Evolutionary conservation across 2,888 invertebrate genomes (phyloP).

Genomic region (Sarcophaga variegata): DNA sequence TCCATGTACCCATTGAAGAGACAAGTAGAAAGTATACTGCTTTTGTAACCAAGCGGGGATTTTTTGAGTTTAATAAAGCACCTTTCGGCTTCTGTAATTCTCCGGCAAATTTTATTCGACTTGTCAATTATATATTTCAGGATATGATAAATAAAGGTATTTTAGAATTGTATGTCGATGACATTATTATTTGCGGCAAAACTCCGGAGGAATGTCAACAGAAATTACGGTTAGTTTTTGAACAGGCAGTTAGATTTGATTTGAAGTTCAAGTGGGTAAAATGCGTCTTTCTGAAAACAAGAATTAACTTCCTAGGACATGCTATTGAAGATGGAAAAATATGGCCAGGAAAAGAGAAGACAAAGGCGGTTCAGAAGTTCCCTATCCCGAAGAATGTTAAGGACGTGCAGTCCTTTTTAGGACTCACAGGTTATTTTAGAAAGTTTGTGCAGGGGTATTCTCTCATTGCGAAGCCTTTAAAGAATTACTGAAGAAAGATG

Average conservation of each 20-base stretch:
- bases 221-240: slow-evolving; percentile 48
- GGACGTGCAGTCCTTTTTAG: slow-evolving; percentile 47
- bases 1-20: slow-evolving; percentile 54
- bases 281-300: slow-evolving; percentile 33
- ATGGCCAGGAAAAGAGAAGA: slow-evolving; percentile 34
- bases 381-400: slow-evolving; percentile 23
- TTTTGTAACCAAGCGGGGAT: slow-evolving; percentile 42
- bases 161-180: background rate
- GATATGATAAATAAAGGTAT: slow-evolving; percentile 41
- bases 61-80: slow-evolving; percentile 52
- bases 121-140: slow-evolving; percentile 58
- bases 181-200: slow-evolving; percentile 58
- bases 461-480: slow-evolving; percentile 49
- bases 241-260: slow-evolving; percentile 1
- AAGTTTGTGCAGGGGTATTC: slow-evolving; percentile 42
- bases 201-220: slow-evolving; percentile 53
- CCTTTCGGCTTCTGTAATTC: slow-evolving; percentile 56
- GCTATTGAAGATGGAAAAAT: slow-evolving; percentile 20
- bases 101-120: slow-evolving; percentile 52
- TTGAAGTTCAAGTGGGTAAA: slow-evolving; percentile 23
- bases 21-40: slow-evolving; percentile 40
- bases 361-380: slow-evolving; percentile 33
- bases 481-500: slow-evolving; percentile 53
- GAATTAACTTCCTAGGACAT: slow-evolving; percentile 30
- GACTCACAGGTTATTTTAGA: slow-evolving; percentile 57